Evolutionary conservation across 2,113 vertebrate species (phyloP), one percentile per base, ranked within the genome.

Genomic region (Myrmecobius fasciatus): DNA sequence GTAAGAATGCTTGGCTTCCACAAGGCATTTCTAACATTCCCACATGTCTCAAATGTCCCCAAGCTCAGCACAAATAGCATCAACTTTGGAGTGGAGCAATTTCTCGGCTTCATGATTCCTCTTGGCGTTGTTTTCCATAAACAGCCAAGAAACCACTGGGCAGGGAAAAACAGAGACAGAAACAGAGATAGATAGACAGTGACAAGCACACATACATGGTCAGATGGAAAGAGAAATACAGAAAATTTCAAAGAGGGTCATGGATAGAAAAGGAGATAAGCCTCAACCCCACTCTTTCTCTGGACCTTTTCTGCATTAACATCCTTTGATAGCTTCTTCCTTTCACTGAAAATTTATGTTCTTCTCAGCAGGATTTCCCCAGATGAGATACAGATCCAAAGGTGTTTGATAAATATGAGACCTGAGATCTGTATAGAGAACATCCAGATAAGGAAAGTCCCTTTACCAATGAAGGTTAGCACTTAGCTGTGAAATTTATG

Each of bases 21-120:
- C 3, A 25, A 96, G 52, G 91, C 96, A 97, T 96, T 98, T 97
- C 95, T 98, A 36, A 96, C 96, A 98, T 98, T 97, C 96, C 88
- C 96, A 92, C 95, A 90, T 52, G 94, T 98, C 96, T 98, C 97
- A 97, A 95, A 95, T 96, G 94, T 96, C 97, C 96, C 93, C 93
- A 94, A 94, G 51, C 97, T 93, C 92, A 96, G 97, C 60, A 96
- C 93, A 97, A 98, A 97, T 92, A 95, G 96, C 97, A 95, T 92
- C 75, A 96, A 53, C 11, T 22, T 48, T 88, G 5, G 53, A n/a
- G 47, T 89, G n/a, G 94, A 95, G 96, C 95, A 95, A 97, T 93
- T 51, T 96, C 94, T 95, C 96, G 96, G 97, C 95, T 92, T 89
- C 89, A 43, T 96, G 12, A 96, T 96, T 97, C 67, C 95, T 95